Evolutionary conservation across 2,113 vertebrate species (phyloP), one percentile per base, ranked within the genome.

Genomic region (Gavia stellata): DNA sequence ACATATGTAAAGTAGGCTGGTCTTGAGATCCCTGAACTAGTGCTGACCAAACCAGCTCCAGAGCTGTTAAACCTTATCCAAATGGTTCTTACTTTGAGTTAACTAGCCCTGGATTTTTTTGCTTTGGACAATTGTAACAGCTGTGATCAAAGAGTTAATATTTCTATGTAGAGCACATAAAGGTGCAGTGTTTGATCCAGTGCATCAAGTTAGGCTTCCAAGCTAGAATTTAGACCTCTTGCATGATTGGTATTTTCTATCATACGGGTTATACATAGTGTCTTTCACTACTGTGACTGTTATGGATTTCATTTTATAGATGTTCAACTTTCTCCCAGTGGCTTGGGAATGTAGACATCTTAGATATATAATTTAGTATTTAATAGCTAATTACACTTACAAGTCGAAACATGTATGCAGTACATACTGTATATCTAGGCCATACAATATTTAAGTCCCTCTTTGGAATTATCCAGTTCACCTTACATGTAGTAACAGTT

Each of bases 1-100:
- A 63, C 12, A 16, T 11, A 55, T 0, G 0, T 52, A 55, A 52
- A 6, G 34, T 63, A 42, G 12, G 6, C 9, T 65, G 3, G 7
- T 47, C 38, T 53, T 33, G 28, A 45, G 38, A 45, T 65, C 8
- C 4, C 34, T n/a, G 19, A 65, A 8, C 14, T n/a, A 47, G 9
- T 58, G 34, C 7, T 58, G 24, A 58, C 19, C 17, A 78, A n/a
- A 78, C 4, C 11, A 56, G 34, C 20, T 78, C 28, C 9, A 58
- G 42, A 71, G 9, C 26, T 17, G 14, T 34, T 59, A 59, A 71
- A 58, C 2, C 3, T 50, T 65, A 59, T 38, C 18, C 23, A 65
- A 42, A 65, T 28, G 17, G 3, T 47, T 45, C 38, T 49, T 18
- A 18, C 19, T 74, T 12, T 40, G 12, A 58, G 19, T 26, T 70